Conservation (phyloP, 2,113 vertebrate species). For the Phrynocephalus versicolor region DNA sequence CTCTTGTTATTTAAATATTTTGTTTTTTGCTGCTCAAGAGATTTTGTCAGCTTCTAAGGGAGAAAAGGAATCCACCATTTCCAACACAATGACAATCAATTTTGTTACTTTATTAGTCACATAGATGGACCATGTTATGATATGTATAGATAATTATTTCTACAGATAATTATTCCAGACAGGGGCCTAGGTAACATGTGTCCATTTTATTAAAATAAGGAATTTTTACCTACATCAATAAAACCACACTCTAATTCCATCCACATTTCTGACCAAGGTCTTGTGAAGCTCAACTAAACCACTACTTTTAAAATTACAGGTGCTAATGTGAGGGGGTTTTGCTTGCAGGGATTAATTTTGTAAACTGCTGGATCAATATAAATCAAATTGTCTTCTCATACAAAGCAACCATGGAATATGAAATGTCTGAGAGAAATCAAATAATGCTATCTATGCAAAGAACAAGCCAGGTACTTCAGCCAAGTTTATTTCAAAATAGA, state of each 20-base stretch:
- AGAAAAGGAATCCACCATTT: too few species aligned
- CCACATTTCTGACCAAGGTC: slow-evolving; percentile 1
- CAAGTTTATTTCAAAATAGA: slow-evolving; percentile 23
- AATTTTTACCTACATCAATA: slow-evolving; percentile 29
- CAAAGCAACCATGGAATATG: slow-evolving; percentile 7
- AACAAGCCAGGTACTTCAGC: background rate
- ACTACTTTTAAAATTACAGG: background rate
- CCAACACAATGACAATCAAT: too few species aligned
- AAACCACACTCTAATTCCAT: background rate
- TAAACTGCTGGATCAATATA: slow-evolving; percentile 31
- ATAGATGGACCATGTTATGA: background rate
- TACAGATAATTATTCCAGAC: slow-evolving; percentile 3
- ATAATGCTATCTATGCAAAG: slow-evolving; percentile 14
- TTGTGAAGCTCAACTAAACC: background rate
- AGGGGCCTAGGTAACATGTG: background rate
- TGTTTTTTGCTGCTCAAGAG: too few species aligned
- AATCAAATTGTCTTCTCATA: slow-evolving; percentile 27
- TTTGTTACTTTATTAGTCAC: too few species aligned
- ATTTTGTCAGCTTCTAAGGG: too few species aligned
- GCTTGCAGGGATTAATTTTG: slow-evolving; percentile 48
- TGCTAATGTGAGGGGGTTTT: slow-evolving; percentile 44
- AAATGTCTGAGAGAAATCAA: slow-evolving; percentile 32
- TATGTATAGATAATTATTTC: background rate
- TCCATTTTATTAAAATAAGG: background rate
- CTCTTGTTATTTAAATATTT: too few species aligned